Percentiles rank a stretch among this genome's conserved stretches.
Evolutionary conservation across 2,113 vertebrate species (phyloP).

Genomic region (Cyprinus carpio): DNA sequence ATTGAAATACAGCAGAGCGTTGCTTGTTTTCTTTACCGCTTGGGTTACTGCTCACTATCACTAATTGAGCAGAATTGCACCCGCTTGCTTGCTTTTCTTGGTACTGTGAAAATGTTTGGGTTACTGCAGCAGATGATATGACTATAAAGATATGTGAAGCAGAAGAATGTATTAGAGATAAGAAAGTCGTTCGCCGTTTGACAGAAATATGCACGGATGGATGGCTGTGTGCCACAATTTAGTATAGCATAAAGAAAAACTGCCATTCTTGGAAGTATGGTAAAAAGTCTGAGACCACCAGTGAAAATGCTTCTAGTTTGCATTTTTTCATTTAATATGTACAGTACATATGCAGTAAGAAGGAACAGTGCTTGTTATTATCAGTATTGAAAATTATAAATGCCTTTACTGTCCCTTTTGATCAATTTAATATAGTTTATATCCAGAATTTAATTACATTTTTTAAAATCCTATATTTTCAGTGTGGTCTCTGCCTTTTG

Average conservation of each 20-base stretch:
- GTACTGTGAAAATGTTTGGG: constrained; percentile 47
- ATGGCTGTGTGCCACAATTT: constrained; percentile 29
- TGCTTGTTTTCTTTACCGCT: constrained; percentile 60
- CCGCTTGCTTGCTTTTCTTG: constrained; percentile 52
- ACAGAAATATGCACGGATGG: constrained; percentile 5
- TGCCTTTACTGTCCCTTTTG: too few relatives aligned
- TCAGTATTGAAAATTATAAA: too few relatives aligned
- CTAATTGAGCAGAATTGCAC: constrained; percentile 61
- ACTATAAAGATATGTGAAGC: constrained; percentile 38
- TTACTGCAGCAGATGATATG: constrained; percentile 26
- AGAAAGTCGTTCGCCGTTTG: not conserved
- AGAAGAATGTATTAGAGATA: constrained; percentile 32
- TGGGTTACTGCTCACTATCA: constrained; percentile 55
- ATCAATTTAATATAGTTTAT: not conserved
- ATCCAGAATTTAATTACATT: not conserved
- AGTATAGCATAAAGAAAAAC: not conserved
- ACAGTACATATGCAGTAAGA: too few relatives aligned
- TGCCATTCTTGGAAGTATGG: not conserved
- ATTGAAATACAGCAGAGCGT: constrained; percentile 47
- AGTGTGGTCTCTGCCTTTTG: not conserved
- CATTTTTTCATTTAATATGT: too few relatives aligned
- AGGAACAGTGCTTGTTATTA: too few relatives aligned
- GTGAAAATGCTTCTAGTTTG: too few relatives aligned
- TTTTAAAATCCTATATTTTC: not conserved
- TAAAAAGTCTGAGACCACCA: too few relatives aligned